Evolutionary conservation across 2,888 invertebrate genomes (phyloP).

Genomic region (Apotomis turbidana): DNA sequence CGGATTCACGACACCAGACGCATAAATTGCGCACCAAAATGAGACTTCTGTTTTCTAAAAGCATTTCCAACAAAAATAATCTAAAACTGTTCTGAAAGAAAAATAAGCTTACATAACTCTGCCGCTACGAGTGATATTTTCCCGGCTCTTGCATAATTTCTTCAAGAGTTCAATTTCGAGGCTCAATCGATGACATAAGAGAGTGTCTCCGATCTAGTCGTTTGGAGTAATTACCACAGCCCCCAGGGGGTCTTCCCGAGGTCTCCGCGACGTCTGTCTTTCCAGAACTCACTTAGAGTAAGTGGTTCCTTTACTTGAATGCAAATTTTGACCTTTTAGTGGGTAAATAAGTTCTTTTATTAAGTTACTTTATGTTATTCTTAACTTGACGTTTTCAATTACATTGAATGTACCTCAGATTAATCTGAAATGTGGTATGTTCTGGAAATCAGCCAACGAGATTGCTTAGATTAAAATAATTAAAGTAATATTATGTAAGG

Average conservation of each 20-base stretch:
- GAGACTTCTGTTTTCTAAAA: neutral
- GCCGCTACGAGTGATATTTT: constrained; percentile 10
- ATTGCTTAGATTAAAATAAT: neutral
- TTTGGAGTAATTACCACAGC: constrained; percentile 17
- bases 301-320: constrained; percentile 14
- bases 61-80: neutral
- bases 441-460: constrained; percentile 6
- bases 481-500: neutral
- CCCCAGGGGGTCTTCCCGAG: constrained; percentile 7
- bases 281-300: constrained; percentile 19
- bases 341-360: neutral
- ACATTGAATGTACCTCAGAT: neutral
- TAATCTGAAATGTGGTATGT: neutral
- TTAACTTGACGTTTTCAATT: neutral
- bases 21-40: neutral
- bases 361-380: neutral
- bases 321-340: constrained; percentile 4
- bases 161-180: constrained; percentile 15
- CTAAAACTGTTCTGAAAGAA: neutral
- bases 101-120: constrained; percentile 17
- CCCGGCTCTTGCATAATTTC: constrained; percentile 25
- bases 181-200: constrained; percentile 11
- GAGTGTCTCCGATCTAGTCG: constrained; percentile 5
- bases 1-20: no score
- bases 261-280: constrained; percentile 15